Conservation (phyloP, 2,113 vertebrate genomes). For the Drymodes brunneopygia region DNA sequence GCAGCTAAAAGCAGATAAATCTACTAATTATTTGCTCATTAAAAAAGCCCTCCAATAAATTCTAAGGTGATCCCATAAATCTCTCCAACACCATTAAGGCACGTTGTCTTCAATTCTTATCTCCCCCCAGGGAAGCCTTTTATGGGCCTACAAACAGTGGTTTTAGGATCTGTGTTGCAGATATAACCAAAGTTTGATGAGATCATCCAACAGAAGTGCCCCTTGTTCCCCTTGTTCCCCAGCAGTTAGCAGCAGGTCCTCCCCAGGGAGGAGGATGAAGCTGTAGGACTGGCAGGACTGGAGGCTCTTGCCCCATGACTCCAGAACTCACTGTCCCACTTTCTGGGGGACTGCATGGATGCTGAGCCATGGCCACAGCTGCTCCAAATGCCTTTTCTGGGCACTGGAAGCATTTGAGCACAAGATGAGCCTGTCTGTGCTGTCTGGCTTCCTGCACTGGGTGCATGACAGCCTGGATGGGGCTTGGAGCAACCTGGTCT, state of each 20-base stretch:
- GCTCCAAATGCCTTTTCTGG: not conserved
- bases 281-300: not conserved
- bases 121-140: constrained; percentile 14
- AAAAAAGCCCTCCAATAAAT: constrained; percentile 30
- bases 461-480: not conserved
- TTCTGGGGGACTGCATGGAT: not conserved
- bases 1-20: constrained; percentile 14
- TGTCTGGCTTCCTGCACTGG: fast-evolving
- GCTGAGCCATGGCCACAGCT: not conserved
- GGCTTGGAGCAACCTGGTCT: not conserved
- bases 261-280: not conserved
- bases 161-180: not conserved
- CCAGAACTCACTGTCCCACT: not conserved
- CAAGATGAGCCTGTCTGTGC: not conserved
- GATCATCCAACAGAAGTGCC: not conserved
- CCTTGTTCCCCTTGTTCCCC: not conserved
- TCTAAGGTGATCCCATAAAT: constrained; percentile 52
- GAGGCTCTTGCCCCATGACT: not conserved
- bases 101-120: constrained; percentile 28
- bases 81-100: not conserved
- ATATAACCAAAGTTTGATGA: not conserved
- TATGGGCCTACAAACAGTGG: not conserved
- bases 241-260: not conserved
- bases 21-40: constrained; percentile 48
- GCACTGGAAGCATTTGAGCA: not conserved